phyloP scores from a whole-genome alignment of 2,113 vertebrate genomes.

The Sakesphorus luctuosus region DNA sequence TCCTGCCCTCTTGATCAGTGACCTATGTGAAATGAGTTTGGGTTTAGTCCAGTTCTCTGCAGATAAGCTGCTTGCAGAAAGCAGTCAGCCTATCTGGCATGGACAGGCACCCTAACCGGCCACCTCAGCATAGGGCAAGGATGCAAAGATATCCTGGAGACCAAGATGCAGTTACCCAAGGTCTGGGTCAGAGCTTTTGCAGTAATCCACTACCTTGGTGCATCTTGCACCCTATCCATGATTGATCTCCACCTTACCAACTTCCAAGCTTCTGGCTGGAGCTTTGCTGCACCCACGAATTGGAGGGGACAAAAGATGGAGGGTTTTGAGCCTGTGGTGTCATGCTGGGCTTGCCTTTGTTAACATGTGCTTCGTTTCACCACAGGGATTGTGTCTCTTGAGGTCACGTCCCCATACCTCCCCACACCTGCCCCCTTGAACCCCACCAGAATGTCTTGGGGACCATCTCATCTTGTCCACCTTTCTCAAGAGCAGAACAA shows the following conservation, averaged over 20 bases:
- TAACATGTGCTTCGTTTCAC: too few species aligned
- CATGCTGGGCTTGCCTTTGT: not conserved
- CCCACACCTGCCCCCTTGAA: not conserved
- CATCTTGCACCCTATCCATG: not conserved
- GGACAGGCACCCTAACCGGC: not conserved
- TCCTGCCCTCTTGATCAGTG: slow-evolving; percentile 20
- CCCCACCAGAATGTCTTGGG: not conserved
- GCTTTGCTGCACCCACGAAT: not conserved
- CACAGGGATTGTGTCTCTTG: not conserved
- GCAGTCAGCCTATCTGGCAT: not conserved
- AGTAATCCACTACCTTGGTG: not conserved
- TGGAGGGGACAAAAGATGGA: not conserved
- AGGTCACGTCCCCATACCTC: not conserved
- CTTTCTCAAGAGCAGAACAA: not conserved
- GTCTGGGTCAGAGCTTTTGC: not conserved
- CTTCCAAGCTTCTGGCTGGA: not conserved
- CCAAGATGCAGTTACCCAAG: not conserved
- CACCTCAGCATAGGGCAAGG: not conserved
- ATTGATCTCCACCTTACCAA: not conserved
- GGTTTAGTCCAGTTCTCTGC: slow-evolving; percentile 55
- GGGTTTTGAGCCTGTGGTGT: not conserved
- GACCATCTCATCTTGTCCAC: not conserved
- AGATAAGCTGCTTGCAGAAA: not conserved
- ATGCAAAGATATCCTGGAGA: not conserved
- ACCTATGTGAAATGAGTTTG: slow-evolving; percentile 47